Evolutionary conservation across 2,888 invertebrate species (phyloP), one percentile per base, ranked within the genome.

Genomic region (Lepidocyrtinus sp.): DNA sequence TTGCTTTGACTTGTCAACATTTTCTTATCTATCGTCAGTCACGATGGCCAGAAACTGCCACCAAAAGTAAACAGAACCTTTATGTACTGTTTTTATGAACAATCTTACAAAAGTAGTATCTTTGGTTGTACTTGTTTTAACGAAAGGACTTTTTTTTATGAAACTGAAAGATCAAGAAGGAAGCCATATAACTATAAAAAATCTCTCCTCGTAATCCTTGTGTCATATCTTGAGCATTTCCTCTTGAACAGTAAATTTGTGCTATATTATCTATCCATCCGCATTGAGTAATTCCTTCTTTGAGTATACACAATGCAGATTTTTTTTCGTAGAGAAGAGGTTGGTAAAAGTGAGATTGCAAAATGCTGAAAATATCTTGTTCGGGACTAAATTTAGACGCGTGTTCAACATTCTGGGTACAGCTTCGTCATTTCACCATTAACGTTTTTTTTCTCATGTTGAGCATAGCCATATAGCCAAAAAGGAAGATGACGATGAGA

Each of bases 351-450:
- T 15, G 46, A 36, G 61, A 55, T 77, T 3, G 71, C 19, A 65
- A 77, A 71, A 71, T 26, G 61, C 78, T 78, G 67, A 78, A 78
- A 78, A 78, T 78, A 78, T 73, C 72, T 50, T 50, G 72, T 61
- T 50, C 62, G 45, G 76, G 63, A 78, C 78, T 78, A 78, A 68
- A 76, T 76, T 76, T 76, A 76, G 76, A 78, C 46, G 72, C 65
- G 65, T 77, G 64, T 27, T 63, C 27, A 76, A 17, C 50, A 50
- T 50, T 50, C 50, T 50, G 50, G 50, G 50, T n/a, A 50, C 50
- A 12, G 2, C 17, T 50, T 50, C 50, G 5, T 50, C 50, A 50
- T 17, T 50, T 50, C 36, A 7, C 36, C 12, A 36, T 36, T 7
- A 36, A 12, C 5, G 12, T 50, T 50, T 50, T 17, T 17, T 50